A percentile compares a stretch with the other conserved stretches of the same genome.
Evolutionary conservation across 1,140 invertebrate species (phyloP).

Genomic region (Meloidogyne hapla): DNA sequence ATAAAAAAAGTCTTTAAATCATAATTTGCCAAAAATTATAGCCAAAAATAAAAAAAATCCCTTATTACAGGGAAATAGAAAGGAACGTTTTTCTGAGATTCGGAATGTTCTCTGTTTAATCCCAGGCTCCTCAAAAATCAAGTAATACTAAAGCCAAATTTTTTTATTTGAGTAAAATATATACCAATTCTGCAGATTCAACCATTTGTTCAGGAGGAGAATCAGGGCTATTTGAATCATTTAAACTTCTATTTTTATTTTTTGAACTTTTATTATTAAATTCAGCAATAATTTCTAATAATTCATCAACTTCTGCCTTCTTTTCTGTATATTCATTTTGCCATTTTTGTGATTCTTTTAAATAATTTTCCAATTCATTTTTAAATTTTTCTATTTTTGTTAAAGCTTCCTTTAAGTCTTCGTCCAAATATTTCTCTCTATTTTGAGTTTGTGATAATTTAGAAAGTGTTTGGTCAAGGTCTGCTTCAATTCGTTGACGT

Average conservation of each 20-base stretch:
- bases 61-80: no score
- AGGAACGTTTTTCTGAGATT: no score
- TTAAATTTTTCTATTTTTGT: conserved; percentile 18
- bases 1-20: no score
- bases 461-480: not conserved
- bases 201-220: not conserved
- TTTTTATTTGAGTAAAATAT: not conserved
- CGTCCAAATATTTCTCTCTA: conserved; percentile 25
- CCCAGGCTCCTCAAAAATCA: no score
- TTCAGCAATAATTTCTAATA: conserved; percentile 27
- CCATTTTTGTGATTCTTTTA: conserved; percentile 8
- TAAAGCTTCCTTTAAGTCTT: conserved; percentile 21
- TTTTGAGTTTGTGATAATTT: conserved; percentile 20
- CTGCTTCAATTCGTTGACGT: conserved; percentile 1
- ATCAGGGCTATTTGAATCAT: not conserved
- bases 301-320: conserved; percentile 27
- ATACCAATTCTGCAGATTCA: conserved; percentile 1
- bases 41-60: no score
- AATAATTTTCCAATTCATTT: conserved; percentile 1
- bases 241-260: not conserved
- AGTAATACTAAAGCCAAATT: no score
- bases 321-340: conserved; percentile 19
- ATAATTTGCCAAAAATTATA: no score
- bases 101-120: not conserved
- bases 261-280: conserved; percentile 5